Conservation (phyloP, 2,888 invertebrate species). For the Mythimna pallens region DNA sequence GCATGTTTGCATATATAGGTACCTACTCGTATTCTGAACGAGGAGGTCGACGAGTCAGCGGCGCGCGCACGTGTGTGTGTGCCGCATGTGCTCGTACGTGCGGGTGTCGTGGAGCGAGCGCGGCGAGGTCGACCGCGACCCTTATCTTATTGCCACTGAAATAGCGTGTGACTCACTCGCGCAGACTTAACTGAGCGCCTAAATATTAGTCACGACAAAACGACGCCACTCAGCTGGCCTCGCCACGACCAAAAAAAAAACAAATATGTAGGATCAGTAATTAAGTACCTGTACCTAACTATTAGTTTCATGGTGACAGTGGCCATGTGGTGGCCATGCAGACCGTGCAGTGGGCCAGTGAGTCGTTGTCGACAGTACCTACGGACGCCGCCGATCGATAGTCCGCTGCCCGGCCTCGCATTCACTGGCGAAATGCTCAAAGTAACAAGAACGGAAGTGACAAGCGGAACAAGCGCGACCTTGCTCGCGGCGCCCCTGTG, state of each 20-base stretch:
- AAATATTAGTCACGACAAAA: conserved; percentile 34
- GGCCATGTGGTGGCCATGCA: not conserved
- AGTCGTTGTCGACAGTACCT: not conserved
- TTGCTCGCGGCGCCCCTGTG: not conserved
- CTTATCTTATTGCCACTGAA: conserved; percentile 48
- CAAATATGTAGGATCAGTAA: not conserved
- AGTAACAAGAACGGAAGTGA: conserved; percentile 22
- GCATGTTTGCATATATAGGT: conserved; percentile 4
- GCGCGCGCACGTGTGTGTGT: not conserved
- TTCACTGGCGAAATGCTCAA: conserved; percentile 7
- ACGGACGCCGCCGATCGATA: conserved; percentile 1
- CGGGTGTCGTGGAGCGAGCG: not conserved
- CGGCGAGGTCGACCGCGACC: conserved; percentile 43
- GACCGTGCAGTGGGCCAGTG: not conserved
- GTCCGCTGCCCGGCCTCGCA: conserved; percentile 12
- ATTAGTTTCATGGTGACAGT: not conserved
- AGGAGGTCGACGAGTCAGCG: conserved; percentile 41
- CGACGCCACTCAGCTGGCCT: conserved; percentile 17
- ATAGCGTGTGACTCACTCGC: conserved; percentile 54
- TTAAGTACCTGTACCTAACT: not conserved
- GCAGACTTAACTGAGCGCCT: conserved; percentile 36
- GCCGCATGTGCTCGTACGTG: not conserved
- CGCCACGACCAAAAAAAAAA: conserved; percentile 1
- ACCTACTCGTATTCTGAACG: not conserved
- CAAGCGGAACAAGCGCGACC: conserved; percentile 22